Evolutionary conservation across 1,140 invertebrate species (phyloP).

Genomic region (Drosophila auraria): DNA sequence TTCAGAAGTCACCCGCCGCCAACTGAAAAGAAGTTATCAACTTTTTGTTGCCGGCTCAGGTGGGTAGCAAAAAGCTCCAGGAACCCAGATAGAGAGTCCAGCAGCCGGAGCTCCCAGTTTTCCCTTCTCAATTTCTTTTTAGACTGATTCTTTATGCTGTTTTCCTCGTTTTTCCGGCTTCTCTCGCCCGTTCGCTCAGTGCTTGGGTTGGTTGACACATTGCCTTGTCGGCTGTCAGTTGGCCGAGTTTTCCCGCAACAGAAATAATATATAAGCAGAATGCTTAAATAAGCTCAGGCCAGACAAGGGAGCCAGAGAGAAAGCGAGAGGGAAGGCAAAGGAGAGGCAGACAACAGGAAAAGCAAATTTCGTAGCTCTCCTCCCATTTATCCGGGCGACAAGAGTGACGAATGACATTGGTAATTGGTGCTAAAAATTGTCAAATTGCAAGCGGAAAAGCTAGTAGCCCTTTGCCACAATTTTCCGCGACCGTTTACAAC

Average conservation of each 20-base stretch:
- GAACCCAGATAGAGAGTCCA: neutral
- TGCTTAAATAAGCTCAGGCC: slow-evolving; percentile 52
- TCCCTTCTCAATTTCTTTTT: slow-evolving; percentile 11
- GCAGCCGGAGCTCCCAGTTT: neutral
- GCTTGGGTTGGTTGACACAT: slow-evolving; percentile 26
- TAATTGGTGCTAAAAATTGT: slow-evolving; percentile 72
- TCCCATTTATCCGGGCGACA: slow-evolving; percentile 14
- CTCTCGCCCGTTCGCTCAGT: neutral
- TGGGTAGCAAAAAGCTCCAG: slow-evolving; percentile 9
- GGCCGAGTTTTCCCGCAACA: slow-evolving; percentile 42
- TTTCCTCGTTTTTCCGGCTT: slow-evolving; percentile 8
- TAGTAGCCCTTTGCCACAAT: slow-evolving; percentile 5
- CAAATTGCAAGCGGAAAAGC: slow-evolving; percentile 42
- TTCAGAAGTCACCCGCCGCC: slow-evolving; percentile 34
- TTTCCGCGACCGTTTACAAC: neutral
- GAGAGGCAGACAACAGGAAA: slow-evolving; percentile 4
- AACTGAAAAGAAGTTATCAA: slow-evolving; percentile 41
- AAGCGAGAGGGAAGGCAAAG: neutral
- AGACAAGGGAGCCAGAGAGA: slow-evolving; percentile 25
- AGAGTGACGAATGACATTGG: slow-evolving; percentile 63
- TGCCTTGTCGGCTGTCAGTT: slow-evolving; percentile 54
- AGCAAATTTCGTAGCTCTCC: slow-evolving; percentile 4
- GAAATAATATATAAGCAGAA: slow-evolving; percentile 63
- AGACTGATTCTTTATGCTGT: slow-evolving; percentile 20
- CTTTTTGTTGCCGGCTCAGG: slow-evolving; percentile 31